These are phyloP conservation scores for Volucella inanis DNA, from an alignment of 2,888 invertebrate species.

Conservation along the genomic window DNA sequence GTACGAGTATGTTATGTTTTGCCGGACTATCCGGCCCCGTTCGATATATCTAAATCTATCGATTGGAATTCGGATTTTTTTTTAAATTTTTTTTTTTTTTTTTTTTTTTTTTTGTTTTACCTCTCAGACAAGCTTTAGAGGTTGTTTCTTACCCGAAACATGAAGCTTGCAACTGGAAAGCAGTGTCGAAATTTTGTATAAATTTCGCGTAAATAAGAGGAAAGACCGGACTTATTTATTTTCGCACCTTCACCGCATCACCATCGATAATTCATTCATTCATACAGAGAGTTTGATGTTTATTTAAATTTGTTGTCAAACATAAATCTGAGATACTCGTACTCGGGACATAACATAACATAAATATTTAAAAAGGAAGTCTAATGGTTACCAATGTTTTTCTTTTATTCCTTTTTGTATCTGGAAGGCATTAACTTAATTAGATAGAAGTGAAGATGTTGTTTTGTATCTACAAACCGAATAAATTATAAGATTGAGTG, in stretches of 20 bases:
- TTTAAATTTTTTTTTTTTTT: neutral
- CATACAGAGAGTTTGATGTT: constrained; percentile 46
- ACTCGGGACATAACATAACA: constrained; percentile 18
- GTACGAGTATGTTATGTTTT: no score
- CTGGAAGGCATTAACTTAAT: constrained; percentile 63
- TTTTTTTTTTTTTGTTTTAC: neutral
- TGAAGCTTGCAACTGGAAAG: constrained; percentile 28
- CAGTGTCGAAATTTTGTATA: constrained; percentile 57
- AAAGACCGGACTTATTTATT: constrained; percentile 37
- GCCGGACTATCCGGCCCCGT: neutral
- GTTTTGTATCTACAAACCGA: constrained; percentile 25
- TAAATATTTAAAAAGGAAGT: constrained; percentile 63
- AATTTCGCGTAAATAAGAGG: constrained; percentile 58
- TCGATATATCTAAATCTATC: constrained; percentile 9
- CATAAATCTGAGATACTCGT: constrained; percentile 7
- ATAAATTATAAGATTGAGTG: constrained; percentile 64
- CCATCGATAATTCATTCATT: constrained; percentile 38
- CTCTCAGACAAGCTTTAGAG: constrained; percentile 14
- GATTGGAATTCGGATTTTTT: neutral
- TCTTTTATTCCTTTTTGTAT: constrained; percentile 39
- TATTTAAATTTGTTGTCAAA: constrained; percentile 50
- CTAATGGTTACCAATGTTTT: constrained; percentile 37
- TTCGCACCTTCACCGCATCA: constrained; percentile 57
- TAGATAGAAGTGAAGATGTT: constrained; percentile 41
- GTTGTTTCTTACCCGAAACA: constrained; percentile 8